phyloP scores from a whole-genome alignment of 92 coral and sea anemone species.

The Actinernus sp. region DNA sequence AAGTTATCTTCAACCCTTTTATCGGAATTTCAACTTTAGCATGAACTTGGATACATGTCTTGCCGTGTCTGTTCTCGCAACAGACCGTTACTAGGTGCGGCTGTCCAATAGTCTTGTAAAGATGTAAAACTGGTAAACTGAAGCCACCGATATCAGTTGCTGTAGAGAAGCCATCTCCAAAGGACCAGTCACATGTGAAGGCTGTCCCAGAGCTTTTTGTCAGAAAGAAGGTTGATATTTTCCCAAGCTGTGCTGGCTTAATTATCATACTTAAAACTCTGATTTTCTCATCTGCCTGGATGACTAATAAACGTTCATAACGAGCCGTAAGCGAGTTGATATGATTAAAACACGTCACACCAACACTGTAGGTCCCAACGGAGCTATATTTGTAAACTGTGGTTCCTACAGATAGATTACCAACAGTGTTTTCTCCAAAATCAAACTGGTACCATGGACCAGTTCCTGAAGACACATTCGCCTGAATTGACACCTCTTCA shows the following conservation, averaged over 20 bases:
- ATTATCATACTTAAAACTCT: slow-evolving; percentile 14
- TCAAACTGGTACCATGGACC: slow-evolving; percentile 43
- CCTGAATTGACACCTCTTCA: slow-evolving; percentile 36
- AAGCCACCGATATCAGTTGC: slow-evolving; percentile 49
- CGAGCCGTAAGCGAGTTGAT: slow-evolving; percentile 32
- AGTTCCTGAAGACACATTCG: slow-evolving; percentile 46
- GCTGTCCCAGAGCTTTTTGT: slow-evolving; percentile 57
- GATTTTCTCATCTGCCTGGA: slow-evolving; percentile 54
- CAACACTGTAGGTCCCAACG: slow-evolving; percentile 53
- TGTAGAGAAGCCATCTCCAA: slow-evolving; percentile 62
- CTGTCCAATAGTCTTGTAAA: slow-evolving; percentile 43
- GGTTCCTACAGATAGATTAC: background rate
- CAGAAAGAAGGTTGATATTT: slow-evolving; percentile 16
- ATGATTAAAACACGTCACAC: slow-evolving; percentile 57
- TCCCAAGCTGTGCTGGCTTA: slow-evolving; percentile 51
- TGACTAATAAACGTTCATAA: slow-evolving; percentile 19
- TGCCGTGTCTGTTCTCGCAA: slow-evolving; percentile 64
- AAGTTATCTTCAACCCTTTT: slow-evolving; percentile 10
- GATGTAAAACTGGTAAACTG: slow-evolving; percentile 23
- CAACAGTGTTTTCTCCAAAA: slow-evolving; percentile 58
- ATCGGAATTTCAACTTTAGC: slow-evolving; percentile 66
- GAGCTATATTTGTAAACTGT: slow-evolving; percentile 22
- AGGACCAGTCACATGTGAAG: slow-evolving; percentile 73
- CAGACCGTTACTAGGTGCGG: slow-evolving; percentile 34
- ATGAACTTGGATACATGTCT: slow-evolving; percentile 3